Percentiles rank a stretch among this genome's conserved stretches.
Evolutionary conservation across 2,888 invertebrate genomes (phyloP).

Genomic region (Heliconius sara): DNA sequence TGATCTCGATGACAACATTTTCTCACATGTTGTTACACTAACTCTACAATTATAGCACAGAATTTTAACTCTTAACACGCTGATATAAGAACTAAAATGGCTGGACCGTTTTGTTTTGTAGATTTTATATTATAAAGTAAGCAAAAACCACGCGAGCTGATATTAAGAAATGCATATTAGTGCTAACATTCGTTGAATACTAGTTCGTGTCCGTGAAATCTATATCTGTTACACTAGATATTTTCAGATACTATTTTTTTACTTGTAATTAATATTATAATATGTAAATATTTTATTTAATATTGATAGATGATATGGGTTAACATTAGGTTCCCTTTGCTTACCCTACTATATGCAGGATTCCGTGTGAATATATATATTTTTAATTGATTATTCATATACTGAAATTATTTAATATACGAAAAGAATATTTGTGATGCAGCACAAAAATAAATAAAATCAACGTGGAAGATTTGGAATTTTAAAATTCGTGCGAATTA

Average conservation of each 20-base stretch:
- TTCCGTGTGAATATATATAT: too few relatives aligned
- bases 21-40: constrained; percentile 37
- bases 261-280: background rate
- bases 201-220: constrained; percentile 16
- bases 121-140: background rate
- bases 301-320: background rate
- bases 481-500: too few relatives aligned
- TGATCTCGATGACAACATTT: constrained; percentile 39
- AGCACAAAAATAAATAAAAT: too few relatives aligned
- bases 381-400: too few relatives aligned
- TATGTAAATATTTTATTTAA: background rate
- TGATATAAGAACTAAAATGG: background rate
- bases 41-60: background rate
- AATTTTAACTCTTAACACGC: background rate
- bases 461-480: too few relatives aligned
- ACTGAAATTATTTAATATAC: too few relatives aligned
- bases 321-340: too few relatives aligned
- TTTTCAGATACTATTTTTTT: background rate
- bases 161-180: constrained; percentile 14
- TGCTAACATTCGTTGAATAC: constrained; percentile 7
- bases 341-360: too few relatives aligned
- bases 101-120: background rate
- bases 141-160: constrained; percentile 26
- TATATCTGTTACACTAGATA: background rate
- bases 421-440: too few relatives aligned